These are phyloP conservation scores for Tychaedon coryphoeus DNA, from an alignment of 2,113 vertebrate species.

Conservation along the genomic window DNA sequence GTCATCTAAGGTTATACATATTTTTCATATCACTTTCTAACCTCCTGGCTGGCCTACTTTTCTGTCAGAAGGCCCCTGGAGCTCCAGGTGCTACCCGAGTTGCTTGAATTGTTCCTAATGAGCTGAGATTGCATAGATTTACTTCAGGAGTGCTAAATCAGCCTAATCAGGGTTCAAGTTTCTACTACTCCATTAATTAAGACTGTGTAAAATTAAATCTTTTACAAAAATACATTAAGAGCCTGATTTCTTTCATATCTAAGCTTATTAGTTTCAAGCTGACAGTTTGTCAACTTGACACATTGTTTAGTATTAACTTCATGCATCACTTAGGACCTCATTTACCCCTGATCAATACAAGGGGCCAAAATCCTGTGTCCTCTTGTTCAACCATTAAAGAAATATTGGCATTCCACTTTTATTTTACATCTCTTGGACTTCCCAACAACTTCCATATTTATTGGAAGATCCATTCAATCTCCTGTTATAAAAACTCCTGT, in stretches of 20 bases:
- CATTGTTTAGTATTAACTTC: background rate
- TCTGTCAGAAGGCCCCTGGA: background rate
- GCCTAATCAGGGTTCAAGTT: background rate
- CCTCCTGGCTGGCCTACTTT: background rate
- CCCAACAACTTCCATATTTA: background rate
- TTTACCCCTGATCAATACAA: background rate
- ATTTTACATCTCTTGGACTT: background rate
- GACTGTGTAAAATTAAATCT: background rate
- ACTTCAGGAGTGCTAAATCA: background rate
- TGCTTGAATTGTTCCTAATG: background rate
- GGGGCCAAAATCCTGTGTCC: background rate
- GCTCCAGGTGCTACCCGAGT: background rate
- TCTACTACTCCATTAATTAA: background rate
- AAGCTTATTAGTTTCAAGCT: background rate
- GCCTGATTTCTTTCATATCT: background rate
- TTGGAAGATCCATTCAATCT: background rate
- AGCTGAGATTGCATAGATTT: background rate
- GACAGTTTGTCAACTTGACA: background rate
- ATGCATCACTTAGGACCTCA: background rate
- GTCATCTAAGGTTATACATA: background rate
- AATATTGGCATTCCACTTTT: background rate
- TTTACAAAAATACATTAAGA: background rate
- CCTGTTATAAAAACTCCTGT: background rate
- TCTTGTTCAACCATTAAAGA: background rate
- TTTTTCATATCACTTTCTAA: background rate